Base-by-base conservation (phyloP, 1,140 invertebrate genomes). In the Cotesia typhae region DNA sequence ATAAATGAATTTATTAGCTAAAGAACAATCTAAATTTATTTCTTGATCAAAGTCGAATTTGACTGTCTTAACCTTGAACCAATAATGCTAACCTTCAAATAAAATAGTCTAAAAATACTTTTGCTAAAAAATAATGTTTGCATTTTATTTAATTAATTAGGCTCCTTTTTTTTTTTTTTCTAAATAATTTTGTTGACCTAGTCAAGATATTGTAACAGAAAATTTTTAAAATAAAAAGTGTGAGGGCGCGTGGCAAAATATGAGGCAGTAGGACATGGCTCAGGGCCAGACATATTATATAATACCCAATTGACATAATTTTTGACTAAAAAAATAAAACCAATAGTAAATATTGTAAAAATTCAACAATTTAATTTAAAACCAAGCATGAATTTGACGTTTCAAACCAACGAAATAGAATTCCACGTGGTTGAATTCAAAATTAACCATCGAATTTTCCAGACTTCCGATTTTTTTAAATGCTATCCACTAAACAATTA, bases 241-340 rank as follows among this genome's bases (percentile, higher is more conserved):
- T 20, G 38, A 67, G 63, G 53, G 67, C 70, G 70, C 47, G 72
- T 52, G 52, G n/a, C 61, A 76, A 9, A 63, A 75, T 64, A 9
- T 65, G 38, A 76, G 73, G 28, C 70, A 78, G 67, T 77, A 37
- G 77, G 67, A 53, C 63, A 78, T 77, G 72, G 75, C 77, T 76
- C 77, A 79, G n/a, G 72, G 76, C 78, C 78, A 79, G 59, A n/a
- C 9, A 5, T 61, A 20, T 82, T 82, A 82, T 60, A 72, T 82
- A 82, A 82, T 64, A 10, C 36, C 53, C 57, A 59, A 53, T 10
- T 67, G 35, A 60, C 61, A 53, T 41, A 70, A 65, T 38, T 52
- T 41, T 59, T 9, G 59, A 41, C 38, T 28, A 12, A 38, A 57
- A 57, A 6, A 4, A 55, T 52, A 65, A 55, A 51, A 5, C 51